Percentiles rank a stretch among this genome's conserved stretches.
These are phyloP conservation scores for Cranoglanis bouderius DNA, from an alignment of 2,113 vertebrate genomes.

Conservation along the genomic window DNA sequence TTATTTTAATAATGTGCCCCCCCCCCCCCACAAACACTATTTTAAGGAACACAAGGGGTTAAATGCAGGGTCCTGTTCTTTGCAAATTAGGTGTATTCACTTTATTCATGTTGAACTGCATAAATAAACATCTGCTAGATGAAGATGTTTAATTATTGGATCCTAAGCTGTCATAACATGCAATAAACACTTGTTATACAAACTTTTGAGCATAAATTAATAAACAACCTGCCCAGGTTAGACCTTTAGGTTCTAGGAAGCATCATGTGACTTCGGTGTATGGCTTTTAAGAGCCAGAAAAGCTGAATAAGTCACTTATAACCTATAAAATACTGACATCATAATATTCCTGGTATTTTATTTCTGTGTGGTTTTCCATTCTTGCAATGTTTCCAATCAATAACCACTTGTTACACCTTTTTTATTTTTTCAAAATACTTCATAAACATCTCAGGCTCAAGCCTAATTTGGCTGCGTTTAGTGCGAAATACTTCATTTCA, in stretches of 20 bases:
- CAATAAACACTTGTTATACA: neutral
- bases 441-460: neutral
- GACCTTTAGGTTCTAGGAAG: neutral
- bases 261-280: neutral
- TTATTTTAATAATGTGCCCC: no score
- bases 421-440: neutral
- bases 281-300: neutral
- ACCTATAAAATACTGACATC: neutral
- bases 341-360: neutral
- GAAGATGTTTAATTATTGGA: neutral
- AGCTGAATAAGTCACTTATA: neutral
- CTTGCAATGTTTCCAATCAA: neutral
- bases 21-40: no score
- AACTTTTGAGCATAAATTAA: no score
- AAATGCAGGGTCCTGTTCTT: neutral
- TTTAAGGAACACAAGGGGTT: no score
- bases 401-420: neutral
- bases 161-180: neutral
- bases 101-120: neutral
- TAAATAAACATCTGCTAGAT: neutral
- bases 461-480: neutral
- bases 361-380: neutral
- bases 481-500: slow-evolving; percentile 35
- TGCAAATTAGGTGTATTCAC: neutral
- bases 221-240: neutral